Percentiles rank a stretch among this genome's conserved stretches.
Evolutionary conservation across 2,888 invertebrate genomes (phyloP).

Genomic region (Ochropleura plecta): DNA sequence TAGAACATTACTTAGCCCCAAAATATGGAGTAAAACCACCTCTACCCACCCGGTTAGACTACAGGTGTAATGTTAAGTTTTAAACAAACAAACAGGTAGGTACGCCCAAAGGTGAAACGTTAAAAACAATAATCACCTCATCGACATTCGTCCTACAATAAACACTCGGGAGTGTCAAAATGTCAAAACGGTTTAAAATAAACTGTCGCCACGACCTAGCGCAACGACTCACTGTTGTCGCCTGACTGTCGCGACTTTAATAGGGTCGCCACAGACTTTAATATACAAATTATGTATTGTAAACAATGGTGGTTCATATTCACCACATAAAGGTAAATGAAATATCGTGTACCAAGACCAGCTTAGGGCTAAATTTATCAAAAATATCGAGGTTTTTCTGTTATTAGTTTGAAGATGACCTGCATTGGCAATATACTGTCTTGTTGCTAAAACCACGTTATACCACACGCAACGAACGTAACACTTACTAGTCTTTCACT

Average conservation of each 20-base stretch:
- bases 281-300: slow-evolving; percentile 1
- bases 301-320: slow-evolving; percentile 36
- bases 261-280: slow-evolving; percentile 34
- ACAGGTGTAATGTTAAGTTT: not conserved
- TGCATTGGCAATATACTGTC: too few relatives aligned
- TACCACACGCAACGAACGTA: not conserved
- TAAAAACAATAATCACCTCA: slow-evolving; percentile 47
- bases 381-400: not conserved
- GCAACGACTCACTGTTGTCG: slow-evolving; percentile 74
- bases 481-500: not conserved
- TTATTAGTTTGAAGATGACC: not conserved
- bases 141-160: slow-evolving; percentile 52
- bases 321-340: not conserved
- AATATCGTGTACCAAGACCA: not conserved
- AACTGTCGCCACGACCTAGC: slow-evolving; percentile 73
- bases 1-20: too few relatives aligned
- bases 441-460: not conserved
- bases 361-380: too few relatives aligned
- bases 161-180: slow-evolving; percentile 56
- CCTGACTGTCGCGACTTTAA: slow-evolving; percentile 68
- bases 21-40: not conserved
- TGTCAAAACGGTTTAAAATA: slow-evolving; percentile 71
- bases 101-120: slow-evolving; percentile 7
- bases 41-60: not conserved
- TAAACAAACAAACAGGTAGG: slow-evolving; percentile 1